Evolutionary conservation across 2,888 invertebrate species (phyloP).

Genomic region (Smittia sp.): DNA sequence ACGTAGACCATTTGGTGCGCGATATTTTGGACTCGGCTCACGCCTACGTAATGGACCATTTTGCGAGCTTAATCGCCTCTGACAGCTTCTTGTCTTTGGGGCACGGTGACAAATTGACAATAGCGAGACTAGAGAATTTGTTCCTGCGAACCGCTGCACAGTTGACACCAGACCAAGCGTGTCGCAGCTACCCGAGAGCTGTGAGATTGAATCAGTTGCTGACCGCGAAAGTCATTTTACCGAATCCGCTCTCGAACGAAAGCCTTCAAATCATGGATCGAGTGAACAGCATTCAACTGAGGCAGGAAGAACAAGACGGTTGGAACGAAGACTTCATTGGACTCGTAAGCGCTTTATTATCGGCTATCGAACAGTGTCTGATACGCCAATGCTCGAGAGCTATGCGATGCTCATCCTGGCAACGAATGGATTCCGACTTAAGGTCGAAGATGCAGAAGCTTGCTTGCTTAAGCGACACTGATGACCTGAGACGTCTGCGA

Average conservation of each 20-base stretch:
- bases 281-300: slow-evolving; percentile 42
- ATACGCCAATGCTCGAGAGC: slow-evolving; percentile 67
- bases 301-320: slow-evolving; percentile 52
- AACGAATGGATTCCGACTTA: slow-evolving; percentile 61
- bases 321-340: slow-evolving; percentile 59
- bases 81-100: slow-evolving; percentile 63
- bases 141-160: slow-evolving; percentile 74
- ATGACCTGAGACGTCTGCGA: slow-evolving; percentile 49
- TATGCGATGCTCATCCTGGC: slow-evolving; percentile 63
- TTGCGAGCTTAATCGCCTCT: slow-evolving; percentile 69
- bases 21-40: slow-evolving; percentile 78
- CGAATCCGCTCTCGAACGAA: slow-evolving; percentile 47
- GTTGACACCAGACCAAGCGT: slow-evolving; percentile 77
- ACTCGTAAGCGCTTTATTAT: slow-evolving; percentile 62
- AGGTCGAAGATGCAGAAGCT: slow-evolving; percentile 64
- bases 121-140: slow-evolving; percentile 74
- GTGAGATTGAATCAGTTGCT: slow-evolving; percentile 52
- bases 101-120: slow-evolving; percentile 69
- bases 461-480: slow-evolving; percentile 56
- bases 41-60: slow-evolving; percentile 74
- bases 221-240: slow-evolving; percentile 52
- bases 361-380: slow-evolving; percentile 68
- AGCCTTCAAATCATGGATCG: slow-evolving; percentile 34
- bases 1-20: slow-evolving; percentile 66
- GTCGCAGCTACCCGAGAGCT: slow-evolving; percentile 66